Evolutionary conservation across 2,113 vertebrate species (phyloP).

Genomic region (Chlorodrepanis virens): DNA sequence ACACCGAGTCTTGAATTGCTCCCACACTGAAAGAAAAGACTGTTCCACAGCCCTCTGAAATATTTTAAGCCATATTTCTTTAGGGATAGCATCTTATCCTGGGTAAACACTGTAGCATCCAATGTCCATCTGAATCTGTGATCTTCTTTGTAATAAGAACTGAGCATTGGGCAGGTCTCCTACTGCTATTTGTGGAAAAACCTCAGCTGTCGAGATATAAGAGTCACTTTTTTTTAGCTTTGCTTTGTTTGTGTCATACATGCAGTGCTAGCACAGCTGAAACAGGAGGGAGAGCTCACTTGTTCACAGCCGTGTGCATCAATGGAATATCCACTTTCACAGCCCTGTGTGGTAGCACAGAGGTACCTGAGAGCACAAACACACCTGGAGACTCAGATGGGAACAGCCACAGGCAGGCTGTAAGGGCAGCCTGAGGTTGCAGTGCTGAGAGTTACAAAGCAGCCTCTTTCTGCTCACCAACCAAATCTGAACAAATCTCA

Average conservation of each 20-base stretch:
- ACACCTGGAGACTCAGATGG: background rate
- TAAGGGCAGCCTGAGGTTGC: background rate
- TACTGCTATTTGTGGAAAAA: background rate
- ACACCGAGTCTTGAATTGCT: background rate
- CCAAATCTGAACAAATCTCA: background rate
- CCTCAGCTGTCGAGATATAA: background rate
- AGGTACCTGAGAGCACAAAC: background rate
- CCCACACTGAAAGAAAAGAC: background rate
- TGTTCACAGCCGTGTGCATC: background rate
- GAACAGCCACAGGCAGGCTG: background rate
- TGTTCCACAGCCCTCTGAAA: background rate
- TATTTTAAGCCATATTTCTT: background rate
- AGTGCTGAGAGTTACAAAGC: background rate
- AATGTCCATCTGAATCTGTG: background rate
- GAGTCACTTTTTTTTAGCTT: background rate
- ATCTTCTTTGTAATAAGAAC: background rate
- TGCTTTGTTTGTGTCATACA: background rate
- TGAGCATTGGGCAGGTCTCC: background rate
- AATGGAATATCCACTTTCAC: background rate
- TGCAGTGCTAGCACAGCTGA: background rate
- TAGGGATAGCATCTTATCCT: background rate
- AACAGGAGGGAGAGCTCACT: background rate
- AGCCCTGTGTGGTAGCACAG: background rate
- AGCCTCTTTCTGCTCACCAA: background rate
- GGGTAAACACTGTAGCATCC: background rate